phyloP scores from a whole-genome alignment of 2,113 vertebrate genomes.

The Pluvianellus socialis region DNA sequence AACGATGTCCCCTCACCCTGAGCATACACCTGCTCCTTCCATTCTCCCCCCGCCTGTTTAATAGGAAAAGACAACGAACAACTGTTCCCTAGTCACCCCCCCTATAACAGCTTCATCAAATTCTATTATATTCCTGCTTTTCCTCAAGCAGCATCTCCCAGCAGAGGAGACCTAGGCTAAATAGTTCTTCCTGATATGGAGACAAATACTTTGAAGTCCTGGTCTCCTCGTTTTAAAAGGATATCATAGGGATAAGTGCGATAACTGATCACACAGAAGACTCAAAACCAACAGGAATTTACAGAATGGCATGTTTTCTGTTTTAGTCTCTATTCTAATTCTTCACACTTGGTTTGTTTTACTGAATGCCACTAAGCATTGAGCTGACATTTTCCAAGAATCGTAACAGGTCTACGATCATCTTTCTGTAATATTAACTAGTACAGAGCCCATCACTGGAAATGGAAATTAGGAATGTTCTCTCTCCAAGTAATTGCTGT shows the following conservation, averaged over 20 bases:
- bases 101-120: background rate
- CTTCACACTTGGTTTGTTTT: slow-evolving; percentile 16
- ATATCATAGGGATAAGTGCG: background rate
- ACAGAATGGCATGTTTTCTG: background rate
- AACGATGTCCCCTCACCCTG: background rate
- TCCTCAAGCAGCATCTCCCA: background rate
- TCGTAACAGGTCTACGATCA: background rate
- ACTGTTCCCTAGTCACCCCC: background rate
- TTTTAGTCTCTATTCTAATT: slow-evolving; percentile 6
- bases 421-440: background rate
- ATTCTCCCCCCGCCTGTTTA: background rate
- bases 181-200: background rate
- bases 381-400: slow-evolving; percentile 33
- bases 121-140: background rate
- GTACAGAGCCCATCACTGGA: background rate
- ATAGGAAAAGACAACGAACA: background rate
- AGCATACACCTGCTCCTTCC: background rate
- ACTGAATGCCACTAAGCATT: slow-evolving; percentile 17
- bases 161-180: background rate
- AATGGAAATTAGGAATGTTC: background rate
- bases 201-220: background rate
- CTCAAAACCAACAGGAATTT: background rate
- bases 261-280: background rate
- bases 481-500: background rate
- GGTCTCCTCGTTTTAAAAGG: background rate